These are phyloP conservation scores for Fissipunctia ypsillon DNA, from an alignment of 2,888 invertebrate species.

Conservation along the genomic window DNA sequence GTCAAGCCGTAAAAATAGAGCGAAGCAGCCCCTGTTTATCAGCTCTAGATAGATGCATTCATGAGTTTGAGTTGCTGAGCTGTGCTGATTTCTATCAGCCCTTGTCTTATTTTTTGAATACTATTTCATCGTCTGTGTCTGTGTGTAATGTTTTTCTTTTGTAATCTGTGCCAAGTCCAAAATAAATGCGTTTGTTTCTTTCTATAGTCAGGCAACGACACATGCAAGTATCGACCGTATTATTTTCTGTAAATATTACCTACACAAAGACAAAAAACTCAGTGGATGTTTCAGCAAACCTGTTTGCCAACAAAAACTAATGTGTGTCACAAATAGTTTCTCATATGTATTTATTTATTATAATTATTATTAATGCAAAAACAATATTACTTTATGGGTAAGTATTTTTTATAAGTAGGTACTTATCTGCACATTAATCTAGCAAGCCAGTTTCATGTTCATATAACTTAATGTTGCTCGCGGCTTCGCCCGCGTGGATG, in stretches of 20 bases:
- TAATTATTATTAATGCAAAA: conserved; percentile 10
- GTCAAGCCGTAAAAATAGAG: too few species aligned
- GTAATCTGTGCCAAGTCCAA: conserved; percentile 14
- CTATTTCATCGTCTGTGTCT: background rate
- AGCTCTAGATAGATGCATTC: too few species aligned
- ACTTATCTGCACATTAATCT: background rate
- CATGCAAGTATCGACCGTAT: background rate
- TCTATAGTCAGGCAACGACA: background rate
- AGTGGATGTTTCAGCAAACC: conserved; percentile 7
- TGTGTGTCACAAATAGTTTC: conserved; percentile 22
- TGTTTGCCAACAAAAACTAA: conserved; percentile 25
- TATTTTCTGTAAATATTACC: background rate
- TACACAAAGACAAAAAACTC: background rate
- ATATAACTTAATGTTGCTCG: too few species aligned
- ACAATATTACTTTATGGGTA: background rate
- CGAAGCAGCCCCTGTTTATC: too few species aligned
- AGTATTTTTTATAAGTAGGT: conserved; percentile 7
- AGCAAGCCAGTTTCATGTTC: background rate
- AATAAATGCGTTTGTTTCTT: conserved; percentile 8
- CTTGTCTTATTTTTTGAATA: too few species aligned
- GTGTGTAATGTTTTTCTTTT: background rate
- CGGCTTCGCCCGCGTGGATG: too few species aligned
- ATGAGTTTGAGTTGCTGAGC: background rate
- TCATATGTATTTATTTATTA: background rate
- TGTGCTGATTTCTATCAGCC: too few species aligned